Evolutionary conservation across 1,140 invertebrate species (phyloP).

Genomic region (Dufourea novaeangliae): DNA sequence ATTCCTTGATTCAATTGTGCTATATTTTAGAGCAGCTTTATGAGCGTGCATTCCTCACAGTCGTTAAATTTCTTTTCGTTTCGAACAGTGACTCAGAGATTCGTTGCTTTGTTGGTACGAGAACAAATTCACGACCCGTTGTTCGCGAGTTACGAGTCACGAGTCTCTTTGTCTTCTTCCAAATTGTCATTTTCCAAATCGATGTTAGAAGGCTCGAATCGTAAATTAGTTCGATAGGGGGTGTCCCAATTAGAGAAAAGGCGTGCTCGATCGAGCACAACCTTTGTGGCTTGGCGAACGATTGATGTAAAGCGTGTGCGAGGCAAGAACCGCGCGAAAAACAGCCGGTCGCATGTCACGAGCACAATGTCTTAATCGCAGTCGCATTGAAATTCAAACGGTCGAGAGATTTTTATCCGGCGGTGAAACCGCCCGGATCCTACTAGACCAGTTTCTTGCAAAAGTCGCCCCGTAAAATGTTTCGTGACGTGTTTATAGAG

Average conservation of each 20-base stretch:
- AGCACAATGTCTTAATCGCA: conserved; percentile 33
- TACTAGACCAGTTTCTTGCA: conserved; percentile 24
- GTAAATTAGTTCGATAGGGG: background rate
- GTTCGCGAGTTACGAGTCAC: background rate
- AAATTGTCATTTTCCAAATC: background rate
- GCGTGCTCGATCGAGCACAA: background rate
- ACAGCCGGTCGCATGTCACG: conserved; percentile 15
- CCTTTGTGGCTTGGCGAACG: background rate
- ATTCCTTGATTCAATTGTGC: background rate
- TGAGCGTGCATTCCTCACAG: background rate
- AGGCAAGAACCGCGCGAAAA: conserved; percentile 2
- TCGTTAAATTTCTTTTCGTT: too few relatives aligned
- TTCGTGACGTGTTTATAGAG: conserved; percentile 26
- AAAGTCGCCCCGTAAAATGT: conserved; percentile 5
- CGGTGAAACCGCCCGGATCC: background rate
- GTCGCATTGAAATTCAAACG: conserved; percentile 37
- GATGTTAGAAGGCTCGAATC: background rate
- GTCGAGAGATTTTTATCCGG: conserved; percentile 24
- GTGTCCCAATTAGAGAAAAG: background rate
- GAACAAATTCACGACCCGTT: background rate
- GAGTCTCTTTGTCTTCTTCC: background rate
- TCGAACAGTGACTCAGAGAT: background rate
- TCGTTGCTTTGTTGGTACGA: background rate
- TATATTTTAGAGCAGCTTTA: background rate
- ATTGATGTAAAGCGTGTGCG: background rate